Conservation (phyloP, 2,113 vertebrate species). For the Chaetura pelagica region DNA sequence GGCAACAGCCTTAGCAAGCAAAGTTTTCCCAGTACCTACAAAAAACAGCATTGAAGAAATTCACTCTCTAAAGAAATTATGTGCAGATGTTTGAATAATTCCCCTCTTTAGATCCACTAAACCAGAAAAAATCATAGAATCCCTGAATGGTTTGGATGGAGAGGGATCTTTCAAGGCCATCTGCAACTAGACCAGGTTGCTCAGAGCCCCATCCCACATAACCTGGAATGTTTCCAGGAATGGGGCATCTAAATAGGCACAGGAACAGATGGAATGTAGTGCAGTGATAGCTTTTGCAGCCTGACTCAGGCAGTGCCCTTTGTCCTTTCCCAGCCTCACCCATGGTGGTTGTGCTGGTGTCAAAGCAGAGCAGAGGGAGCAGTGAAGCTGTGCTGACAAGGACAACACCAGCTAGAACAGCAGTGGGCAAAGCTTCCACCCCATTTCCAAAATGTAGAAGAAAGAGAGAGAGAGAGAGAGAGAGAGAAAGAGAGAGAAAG, state of each 20-base stretch:
- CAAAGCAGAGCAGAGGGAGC: neutral
- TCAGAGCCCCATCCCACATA: fast-evolving
- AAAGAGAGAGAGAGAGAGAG: neutral
- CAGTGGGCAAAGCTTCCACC: neutral
- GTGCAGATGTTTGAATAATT: neutral
- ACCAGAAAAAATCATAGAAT: neutral
- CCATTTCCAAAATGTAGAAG: neutral
- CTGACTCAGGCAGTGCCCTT: neutral
- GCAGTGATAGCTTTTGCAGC: neutral
- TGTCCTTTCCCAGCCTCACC: neutral
- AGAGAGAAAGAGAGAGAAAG: neutral
- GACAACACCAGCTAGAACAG: neutral
- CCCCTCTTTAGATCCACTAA: neutral
- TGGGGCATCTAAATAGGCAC: neutral
- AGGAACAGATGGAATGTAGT: neutral
- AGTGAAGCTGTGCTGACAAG: neutral
- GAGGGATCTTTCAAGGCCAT: fast-evolving
- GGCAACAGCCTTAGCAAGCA: constrained; percentile 96
- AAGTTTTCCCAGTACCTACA: constrained; percentile 93
- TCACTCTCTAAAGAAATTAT: neutral
- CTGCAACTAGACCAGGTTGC: fast-evolving
- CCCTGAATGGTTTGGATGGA: neutral
- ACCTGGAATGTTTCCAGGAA: neutral
- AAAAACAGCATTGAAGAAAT: neutral
- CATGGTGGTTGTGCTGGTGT: neutral